Conservation (phyloP, 2,113 vertebrate genomes). For the Oxyura jamaicensis region DNA sequence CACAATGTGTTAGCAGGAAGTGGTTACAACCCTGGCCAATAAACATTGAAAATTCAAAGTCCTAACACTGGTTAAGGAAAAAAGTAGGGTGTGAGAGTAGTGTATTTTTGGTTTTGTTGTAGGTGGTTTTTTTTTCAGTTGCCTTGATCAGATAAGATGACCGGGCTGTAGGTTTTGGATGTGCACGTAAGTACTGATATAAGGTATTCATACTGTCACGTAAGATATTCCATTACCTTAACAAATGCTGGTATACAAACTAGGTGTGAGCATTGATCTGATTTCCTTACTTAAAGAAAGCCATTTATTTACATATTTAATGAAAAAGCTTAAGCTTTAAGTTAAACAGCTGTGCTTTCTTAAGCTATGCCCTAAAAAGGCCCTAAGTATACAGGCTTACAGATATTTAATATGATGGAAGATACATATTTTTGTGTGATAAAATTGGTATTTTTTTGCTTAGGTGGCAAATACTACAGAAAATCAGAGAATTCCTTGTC, state of each 20-base stretch:
- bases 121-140: neutral
- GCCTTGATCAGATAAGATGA: neutral
- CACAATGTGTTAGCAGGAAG: rapidly evolving
- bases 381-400: neutral
- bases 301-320: neutral
- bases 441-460: neutral
- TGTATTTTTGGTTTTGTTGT: too few relatives aligned
- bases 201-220: neutral
- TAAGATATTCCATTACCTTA: neutral
- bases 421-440: neutral
- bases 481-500: neutral
- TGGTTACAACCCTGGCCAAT: neutral
- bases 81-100: neutral
- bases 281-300: neutral
- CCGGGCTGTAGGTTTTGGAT: neutral
- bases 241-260: neutral
- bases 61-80: neutral
- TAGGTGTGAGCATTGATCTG: neutral
- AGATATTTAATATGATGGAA: neutral
- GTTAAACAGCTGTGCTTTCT: too few relatives aligned
- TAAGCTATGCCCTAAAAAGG: neutral
- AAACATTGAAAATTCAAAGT: neutral
- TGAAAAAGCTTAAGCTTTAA: neutral
- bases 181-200: neutral
- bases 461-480: neutral